phyloP scores from a whole-genome alignment of 2,888 invertebrate genomes.

The Bombylius discolor region DNA sequence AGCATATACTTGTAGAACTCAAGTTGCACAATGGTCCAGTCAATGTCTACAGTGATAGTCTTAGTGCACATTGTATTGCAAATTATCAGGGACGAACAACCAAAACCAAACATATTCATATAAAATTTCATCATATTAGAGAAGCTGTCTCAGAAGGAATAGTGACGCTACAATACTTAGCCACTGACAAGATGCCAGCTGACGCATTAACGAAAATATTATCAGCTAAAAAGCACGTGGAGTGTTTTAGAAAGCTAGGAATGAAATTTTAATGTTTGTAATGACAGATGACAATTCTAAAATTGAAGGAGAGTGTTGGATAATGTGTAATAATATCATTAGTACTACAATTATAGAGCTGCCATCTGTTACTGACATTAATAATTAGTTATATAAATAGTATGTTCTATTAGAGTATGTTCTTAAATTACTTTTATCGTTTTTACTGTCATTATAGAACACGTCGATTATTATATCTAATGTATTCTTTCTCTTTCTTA shows the following conservation, averaged over 20 bases:
- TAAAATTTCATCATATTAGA: neutral
- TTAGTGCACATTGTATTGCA: neutral
- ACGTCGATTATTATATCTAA: too few relatives aligned
- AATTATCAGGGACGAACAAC: neutral
- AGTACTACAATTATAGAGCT: too few relatives aligned
- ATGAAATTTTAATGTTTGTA: neutral
- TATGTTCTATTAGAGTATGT: too few relatives aligned
- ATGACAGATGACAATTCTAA: too few relatives aligned
- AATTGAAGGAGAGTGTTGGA: too few relatives aligned
- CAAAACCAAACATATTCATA: neutral
- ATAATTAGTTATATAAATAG: too few relatives aligned
- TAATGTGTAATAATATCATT: too few relatives aligned
- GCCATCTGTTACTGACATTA: too few relatives aligned
- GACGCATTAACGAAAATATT: conserved; percentile 2
- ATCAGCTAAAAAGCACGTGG: neutral
- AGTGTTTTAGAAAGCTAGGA: neutral
- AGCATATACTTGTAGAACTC: neutral
- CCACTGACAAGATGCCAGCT: neutral
- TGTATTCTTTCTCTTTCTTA: too few relatives aligned
- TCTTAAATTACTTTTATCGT: too few relatives aligned
- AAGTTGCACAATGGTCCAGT: neutral
- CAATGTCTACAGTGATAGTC: neutral
- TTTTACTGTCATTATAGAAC: too few relatives aligned
- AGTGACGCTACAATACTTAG: neutral
- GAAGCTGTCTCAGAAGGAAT: neutral